These are phyloP conservation scores for Drosophila insularis DNA, from an alignment of 1,140 invertebrate species.

Conservation along the genomic window DNA sequence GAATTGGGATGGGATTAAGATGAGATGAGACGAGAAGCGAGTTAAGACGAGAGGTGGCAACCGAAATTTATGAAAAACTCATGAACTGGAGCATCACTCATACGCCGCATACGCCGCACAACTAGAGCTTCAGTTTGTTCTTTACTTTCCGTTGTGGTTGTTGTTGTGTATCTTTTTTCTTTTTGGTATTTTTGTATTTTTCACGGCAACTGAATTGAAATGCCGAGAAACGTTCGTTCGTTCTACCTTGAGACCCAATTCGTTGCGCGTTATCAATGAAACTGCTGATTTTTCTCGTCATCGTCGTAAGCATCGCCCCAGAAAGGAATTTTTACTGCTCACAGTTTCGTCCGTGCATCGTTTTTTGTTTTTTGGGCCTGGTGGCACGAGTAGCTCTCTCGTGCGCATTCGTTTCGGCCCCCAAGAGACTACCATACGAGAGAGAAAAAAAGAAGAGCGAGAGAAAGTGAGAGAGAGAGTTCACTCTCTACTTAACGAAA, in stretches of 20 bases:
- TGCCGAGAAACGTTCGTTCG: constrained; percentile 31
- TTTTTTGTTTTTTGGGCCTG: constrained; percentile 16
- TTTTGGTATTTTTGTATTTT: neutral
- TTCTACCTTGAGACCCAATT: constrained; percentile 64
- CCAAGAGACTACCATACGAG: neutral
- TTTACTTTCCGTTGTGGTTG: neutral
- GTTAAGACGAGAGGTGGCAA: constrained; percentile 15
- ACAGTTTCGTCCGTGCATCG: constrained; percentile 10
- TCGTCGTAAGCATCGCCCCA: constrained; percentile 72
- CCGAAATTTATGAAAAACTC: constrained; percentile 47
- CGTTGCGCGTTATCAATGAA: constrained; percentile 76
- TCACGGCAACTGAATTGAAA: constrained; percentile 19
- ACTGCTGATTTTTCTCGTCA: constrained; percentile 77
- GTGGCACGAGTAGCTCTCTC: constrained; percentile 17
- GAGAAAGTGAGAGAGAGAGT: neutral
- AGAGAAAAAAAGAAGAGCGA: neutral
- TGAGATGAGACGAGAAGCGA: neutral
- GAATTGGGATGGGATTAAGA: neutral
- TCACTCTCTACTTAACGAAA: constrained; percentile 37
- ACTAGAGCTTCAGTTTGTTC: neutral
- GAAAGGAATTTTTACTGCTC: constrained; percentile 38
- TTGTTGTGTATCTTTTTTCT: constrained; percentile 29
- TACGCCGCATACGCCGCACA: constrained; percentile 19
- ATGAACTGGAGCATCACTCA: constrained; percentile 22
- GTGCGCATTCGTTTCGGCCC: neutral